Evolutionary conservation across 92 coral and sea anemone genomes (phyloP).

Genomic region (Epizoanthus fatuus): DNA sequence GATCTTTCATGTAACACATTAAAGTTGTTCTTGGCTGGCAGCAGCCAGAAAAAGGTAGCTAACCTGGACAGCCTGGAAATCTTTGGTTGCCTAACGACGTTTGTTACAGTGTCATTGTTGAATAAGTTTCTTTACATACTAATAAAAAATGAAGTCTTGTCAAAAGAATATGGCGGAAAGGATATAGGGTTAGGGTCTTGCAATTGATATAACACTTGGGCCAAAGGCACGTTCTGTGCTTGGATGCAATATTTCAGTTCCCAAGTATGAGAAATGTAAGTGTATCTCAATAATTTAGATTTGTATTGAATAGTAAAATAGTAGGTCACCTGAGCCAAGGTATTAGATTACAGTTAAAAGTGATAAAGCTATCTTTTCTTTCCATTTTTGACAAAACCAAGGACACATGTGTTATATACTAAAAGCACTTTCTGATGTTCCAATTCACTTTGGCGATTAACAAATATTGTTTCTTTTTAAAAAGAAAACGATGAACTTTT

Average conservation of each 20-base stretch:
- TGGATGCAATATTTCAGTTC: not conserved
- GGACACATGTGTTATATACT: too few relatives aligned
- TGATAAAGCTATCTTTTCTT: too few relatives aligned
- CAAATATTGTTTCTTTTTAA: too few relatives aligned
- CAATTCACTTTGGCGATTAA: too few relatives aligned
- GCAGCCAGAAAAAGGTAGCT: not conserved
- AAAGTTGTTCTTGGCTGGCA: slow-evolving; percentile 29
- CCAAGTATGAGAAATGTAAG: slow-evolving; percentile 8
- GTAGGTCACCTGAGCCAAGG: too few relatives aligned
- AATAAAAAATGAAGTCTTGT: not conserved
- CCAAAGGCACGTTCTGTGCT: slow-evolving; percentile 35
- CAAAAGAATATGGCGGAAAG: not conserved
- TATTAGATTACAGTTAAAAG: too few relatives aligned
- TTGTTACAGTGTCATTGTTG: slow-evolving; percentile 17
- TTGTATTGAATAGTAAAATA: too few relatives aligned
- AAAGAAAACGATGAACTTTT: too few relatives aligned
- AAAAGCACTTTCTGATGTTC: too few relatives aligned
- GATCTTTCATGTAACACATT: not conserved
- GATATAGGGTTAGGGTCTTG: not conserved
- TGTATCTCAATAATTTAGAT: too few relatives aligned
- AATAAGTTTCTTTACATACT: slow-evolving; percentile 31
- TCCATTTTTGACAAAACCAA: too few relatives aligned
- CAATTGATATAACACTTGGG: slow-evolving; percentile 5
- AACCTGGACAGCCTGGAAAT: slow-evolving; percentile 6
- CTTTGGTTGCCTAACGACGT: slow-evolving; percentile 15